These are phyloP conservation scores for Encarsia formosa DNA, from an alignment of 2,888 invertebrate genomes.

Conservation along the genomic window DNA sequence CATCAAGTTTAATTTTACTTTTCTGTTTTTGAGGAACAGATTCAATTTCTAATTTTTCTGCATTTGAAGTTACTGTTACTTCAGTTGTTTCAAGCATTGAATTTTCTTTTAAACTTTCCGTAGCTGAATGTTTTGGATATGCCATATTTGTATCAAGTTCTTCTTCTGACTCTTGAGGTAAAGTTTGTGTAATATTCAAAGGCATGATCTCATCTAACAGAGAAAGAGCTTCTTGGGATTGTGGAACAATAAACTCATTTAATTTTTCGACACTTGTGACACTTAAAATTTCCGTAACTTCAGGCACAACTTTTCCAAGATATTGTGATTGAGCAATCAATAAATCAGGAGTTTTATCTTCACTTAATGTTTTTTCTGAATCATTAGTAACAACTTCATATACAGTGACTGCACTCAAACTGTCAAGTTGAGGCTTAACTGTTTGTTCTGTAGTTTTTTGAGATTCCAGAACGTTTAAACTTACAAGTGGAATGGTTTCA, in stretches of 20 bases:
- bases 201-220: conserved; percentile 36
- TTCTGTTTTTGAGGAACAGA: conserved; percentile 34
- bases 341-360: conserved; percentile 24
- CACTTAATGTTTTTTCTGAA: conserved; percentile 27
- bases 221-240: conserved; percentile 36
- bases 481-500: conserved; percentile 42
- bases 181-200: conserved; percentile 35
- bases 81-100: conserved; percentile 40
- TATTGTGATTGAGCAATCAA: conserved; percentile 34
- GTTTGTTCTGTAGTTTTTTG: conserved; percentile 24
- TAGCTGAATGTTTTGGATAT: conserved; percentile 44
- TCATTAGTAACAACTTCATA: conserved; percentile 36
- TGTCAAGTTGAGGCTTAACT: conserved; percentile 31
- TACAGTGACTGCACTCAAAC: conserved; percentile 31
- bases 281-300: conserved; percentile 31
- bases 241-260: conserved; percentile 20
- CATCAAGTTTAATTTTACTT: conserved; percentile 33
- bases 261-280: not conserved
- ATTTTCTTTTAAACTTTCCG: conserved; percentile 42
- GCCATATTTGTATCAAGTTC: conserved; percentile 26
- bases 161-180: conserved; percentile 35
- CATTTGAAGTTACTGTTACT: conserved; percentile 32
- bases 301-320: conserved; percentile 40
- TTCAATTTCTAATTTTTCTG: conserved; percentile 36
- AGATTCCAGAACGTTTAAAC: conserved; percentile 32